Conservation (phyloP, 1,140 invertebrate genomes). For the Proales similis region DNA sequence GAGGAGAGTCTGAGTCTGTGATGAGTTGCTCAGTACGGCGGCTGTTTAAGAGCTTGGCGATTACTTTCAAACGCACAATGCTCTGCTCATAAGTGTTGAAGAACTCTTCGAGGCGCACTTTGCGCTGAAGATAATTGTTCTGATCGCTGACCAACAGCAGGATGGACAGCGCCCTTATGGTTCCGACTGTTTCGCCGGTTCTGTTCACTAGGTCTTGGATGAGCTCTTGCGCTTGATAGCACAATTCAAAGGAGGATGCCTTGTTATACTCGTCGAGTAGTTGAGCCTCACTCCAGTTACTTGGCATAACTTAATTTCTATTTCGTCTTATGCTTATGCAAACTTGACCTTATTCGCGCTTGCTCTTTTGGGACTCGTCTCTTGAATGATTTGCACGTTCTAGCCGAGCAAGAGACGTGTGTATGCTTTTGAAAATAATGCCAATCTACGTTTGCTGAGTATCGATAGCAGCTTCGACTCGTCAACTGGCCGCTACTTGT, state of each 20-base stretch:
- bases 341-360: too few species aligned
- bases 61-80: not conserved
- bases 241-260: constrained; percentile 35
- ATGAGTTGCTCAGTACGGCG: too few species aligned
- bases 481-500: too few species aligned
- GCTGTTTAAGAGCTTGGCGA: constrained; percentile 10
- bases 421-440: too few species aligned
- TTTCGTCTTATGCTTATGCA: too few species aligned
- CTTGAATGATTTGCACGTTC: too few species aligned
- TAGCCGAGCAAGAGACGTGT: too few species aligned
- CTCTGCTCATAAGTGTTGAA: not conserved
- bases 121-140: constrained; percentile 15
- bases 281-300: constrained; percentile 4
- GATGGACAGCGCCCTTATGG: not conserved
- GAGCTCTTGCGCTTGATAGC: constrained; percentile 14
- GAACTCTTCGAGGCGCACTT: not conserved
- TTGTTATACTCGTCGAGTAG: constrained; percentile 21
- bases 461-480: too few species aligned
- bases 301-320: constrained; percentile 33
- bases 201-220: constrained; percentile 10
- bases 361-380: constrained; percentile 2
- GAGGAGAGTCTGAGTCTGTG: not conserved
- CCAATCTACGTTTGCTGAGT: too few species aligned
- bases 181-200: not conserved
- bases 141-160: constrained; percentile 17